Percentiles rank a stretch among this genome's conserved stretches.
Evolutionary conservation across 2,113 vertebrate genomes (phyloP).

Genomic region (Ptychochromis oligacanthus): DNA sequence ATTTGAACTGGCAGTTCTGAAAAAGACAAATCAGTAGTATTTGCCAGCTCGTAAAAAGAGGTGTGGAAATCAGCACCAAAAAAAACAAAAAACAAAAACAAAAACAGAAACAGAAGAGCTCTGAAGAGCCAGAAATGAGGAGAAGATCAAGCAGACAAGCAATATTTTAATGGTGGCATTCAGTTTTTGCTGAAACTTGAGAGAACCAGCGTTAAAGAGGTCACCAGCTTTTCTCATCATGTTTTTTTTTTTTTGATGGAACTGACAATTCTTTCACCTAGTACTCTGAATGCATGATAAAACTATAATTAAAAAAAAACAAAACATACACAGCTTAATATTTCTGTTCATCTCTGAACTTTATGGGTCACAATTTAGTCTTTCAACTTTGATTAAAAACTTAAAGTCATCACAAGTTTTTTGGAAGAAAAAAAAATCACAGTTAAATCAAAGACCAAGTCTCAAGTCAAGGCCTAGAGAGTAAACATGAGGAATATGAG

Average conservation of each 20-base stretch:
- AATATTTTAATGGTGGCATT: neutral
- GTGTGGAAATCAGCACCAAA: neutral
- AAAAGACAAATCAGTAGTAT: neutral
- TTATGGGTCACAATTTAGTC: neutral
- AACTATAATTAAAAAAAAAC: neutral
- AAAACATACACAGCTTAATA: neutral
- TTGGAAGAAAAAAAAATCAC: neutral
- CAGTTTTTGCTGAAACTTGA: neutral
- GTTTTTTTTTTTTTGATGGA: neutral
- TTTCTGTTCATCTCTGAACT: neutral
- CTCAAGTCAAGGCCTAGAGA: neutral
- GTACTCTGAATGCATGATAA: neutral
- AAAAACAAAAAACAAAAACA: too few species aligned
- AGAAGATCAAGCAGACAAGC: neutral
- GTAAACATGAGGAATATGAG: neutral
- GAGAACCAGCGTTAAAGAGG: too few species aligned
- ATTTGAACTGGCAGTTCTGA: neutral
- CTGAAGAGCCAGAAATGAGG: neutral
- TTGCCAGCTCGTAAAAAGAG: neutral
- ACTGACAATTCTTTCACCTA: neutral
- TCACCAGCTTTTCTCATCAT: too few species aligned
- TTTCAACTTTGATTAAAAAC: neutral
- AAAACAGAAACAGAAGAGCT: neutral
- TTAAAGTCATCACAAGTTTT: neutral
- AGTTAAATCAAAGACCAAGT: neutral